Percentiles rank a stretch among this genome's conserved stretches.
Conservation (phyloP, 2,888 invertebrate species). For the Dicranocentrus wangi region DNA sequence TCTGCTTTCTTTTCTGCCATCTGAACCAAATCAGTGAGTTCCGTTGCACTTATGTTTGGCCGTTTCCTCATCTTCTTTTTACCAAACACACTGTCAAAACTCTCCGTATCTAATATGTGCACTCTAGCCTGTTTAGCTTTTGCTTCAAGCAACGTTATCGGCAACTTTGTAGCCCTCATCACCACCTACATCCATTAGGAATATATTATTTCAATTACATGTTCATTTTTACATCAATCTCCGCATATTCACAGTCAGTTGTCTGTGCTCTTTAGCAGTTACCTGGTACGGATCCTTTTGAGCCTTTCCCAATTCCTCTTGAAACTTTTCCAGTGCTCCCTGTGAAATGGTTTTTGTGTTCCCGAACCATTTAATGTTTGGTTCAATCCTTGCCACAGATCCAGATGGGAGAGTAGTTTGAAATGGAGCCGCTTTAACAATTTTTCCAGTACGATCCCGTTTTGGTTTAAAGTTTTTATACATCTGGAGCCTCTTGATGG, state of each 20-base stretch:
- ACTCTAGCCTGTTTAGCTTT: slow-evolving; percentile 91
- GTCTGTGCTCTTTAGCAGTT: too few species aligned
- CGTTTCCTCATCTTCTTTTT: slow-evolving; percentile 93
- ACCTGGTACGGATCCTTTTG: slow-evolving; percentile 94
- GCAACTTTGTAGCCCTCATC: slow-evolving; percentile 96
- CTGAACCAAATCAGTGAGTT: slow-evolving; percentile 86
- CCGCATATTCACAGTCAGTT: too few species aligned
- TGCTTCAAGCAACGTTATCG: slow-evolving; percentile 94
- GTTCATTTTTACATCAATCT: neutral
- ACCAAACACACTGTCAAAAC: slow-evolving; percentile 95
- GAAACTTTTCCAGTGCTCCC: slow-evolving; percentile 88
- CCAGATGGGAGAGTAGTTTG: slow-evolving; percentile 92
- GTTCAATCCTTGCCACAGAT: slow-evolving; percentile 94
- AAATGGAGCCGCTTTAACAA: slow-evolving; percentile 94
- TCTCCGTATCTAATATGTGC: slow-evolving; percentile 96
- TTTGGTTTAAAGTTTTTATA: slow-evolving; percentile 98
- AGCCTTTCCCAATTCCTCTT: slow-evolving; percentile 95
- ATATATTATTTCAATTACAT: neutral
- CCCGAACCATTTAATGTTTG: slow-evolving; percentile 99
- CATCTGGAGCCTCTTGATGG: slow-evolving; percentile 97
- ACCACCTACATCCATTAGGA: slow-evolving; percentile 80
- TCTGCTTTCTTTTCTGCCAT: slow-evolving; percentile 83
- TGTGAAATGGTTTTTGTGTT: slow-evolving; percentile 98
- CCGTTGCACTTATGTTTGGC: slow-evolving; percentile 82
- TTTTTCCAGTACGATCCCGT: slow-evolving; percentile 88